Evolutionary conservation across 37 sponge, comb jelly and placozoan species (phyloP).

Genomic region (Agelas oroides): DNA sequence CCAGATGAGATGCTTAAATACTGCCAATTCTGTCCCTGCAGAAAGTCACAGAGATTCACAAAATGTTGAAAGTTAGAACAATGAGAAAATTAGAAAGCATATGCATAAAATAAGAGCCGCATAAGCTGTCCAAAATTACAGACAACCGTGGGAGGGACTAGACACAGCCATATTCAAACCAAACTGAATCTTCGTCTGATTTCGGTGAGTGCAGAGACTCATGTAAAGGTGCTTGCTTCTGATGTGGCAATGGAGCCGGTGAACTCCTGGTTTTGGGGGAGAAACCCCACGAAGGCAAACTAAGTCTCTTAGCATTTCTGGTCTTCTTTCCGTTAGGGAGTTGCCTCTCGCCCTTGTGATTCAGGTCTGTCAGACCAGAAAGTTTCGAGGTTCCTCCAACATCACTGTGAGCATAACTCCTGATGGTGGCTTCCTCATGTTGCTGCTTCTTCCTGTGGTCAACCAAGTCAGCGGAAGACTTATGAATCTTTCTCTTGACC

Average conservation of each 20-base stretch:
- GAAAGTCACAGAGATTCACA: too few species aligned
- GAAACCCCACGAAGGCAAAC: neutral
- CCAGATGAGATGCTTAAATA: too few species aligned
- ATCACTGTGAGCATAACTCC: too few species aligned
- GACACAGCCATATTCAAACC: slow-evolving; percentile 48
- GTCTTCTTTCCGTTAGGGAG: neutral
- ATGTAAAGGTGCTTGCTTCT: neutral
- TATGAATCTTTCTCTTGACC: slow-evolving; percentile 11
- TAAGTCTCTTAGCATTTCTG: neutral
- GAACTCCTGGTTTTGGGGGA: neutral
- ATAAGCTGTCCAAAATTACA: too few species aligned
- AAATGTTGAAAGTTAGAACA: too few species aligned
- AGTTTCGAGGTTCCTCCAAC: too few species aligned
- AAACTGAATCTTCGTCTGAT: slow-evolving; percentile 12
- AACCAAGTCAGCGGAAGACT: slow-evolving; percentile 21
- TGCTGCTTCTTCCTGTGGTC: neutral
- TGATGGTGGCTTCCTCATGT: too few species aligned
- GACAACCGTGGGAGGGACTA: neutral
- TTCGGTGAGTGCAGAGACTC: slow-evolving; percentile 2
- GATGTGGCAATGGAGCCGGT: neutral
- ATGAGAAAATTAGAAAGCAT: too few species aligned
- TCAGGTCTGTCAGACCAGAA: slow-evolving; percentile 14
- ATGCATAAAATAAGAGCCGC: too few species aligned
- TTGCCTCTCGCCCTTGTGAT: neutral
- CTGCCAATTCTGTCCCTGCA: too few species aligned